Percentiles rank a stretch among this genome's conserved stretches.
Evolutionary conservation across 2,113 vertebrate species (phyloP).

Genomic region (Rhinolophus ferrumequinum): DNA sequence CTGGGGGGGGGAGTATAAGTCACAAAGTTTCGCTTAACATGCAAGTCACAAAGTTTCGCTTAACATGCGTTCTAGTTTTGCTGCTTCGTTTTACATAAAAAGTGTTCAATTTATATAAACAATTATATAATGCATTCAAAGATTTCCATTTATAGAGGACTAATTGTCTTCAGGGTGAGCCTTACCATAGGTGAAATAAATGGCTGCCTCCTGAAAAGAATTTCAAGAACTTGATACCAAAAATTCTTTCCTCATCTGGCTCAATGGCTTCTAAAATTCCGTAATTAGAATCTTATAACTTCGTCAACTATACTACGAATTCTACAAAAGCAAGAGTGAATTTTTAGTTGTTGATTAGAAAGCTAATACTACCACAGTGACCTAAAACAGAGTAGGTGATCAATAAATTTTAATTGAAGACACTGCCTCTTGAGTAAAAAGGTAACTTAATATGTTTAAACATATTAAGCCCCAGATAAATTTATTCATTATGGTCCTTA

Average conservation of each 20-base stretch:
- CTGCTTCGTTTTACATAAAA: not conserved
- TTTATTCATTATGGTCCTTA: not conserved
- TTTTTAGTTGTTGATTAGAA: constrained; percentile 27
- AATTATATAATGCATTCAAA: not conserved
- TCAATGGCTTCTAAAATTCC: not conserved
- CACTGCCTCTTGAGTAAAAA: not conserved
- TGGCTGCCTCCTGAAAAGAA: not conserved
- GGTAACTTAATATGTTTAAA: not conserved
- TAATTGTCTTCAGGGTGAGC: not conserved
- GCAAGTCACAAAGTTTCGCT: not conserved
- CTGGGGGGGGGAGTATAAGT: no score
- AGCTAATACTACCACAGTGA: not conserved
- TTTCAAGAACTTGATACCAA: not conserved
- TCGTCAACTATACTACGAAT: not conserved
- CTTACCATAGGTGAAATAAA: not conserved
- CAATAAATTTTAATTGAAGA: not conserved
- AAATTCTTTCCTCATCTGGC: not conserved
- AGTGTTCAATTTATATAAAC: not conserved
- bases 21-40: not conserved
- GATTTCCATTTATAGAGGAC: not conserved
- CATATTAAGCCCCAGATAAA: not conserved
- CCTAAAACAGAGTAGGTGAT: not conserved
- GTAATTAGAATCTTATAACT: not conserved
- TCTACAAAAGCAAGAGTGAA: not conserved
- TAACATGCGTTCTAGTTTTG: not conserved